These are phyloP conservation scores for Dusona sp. DNA, from an alignment of 2,888 invertebrate species.

Conservation along the genomic window DNA sequence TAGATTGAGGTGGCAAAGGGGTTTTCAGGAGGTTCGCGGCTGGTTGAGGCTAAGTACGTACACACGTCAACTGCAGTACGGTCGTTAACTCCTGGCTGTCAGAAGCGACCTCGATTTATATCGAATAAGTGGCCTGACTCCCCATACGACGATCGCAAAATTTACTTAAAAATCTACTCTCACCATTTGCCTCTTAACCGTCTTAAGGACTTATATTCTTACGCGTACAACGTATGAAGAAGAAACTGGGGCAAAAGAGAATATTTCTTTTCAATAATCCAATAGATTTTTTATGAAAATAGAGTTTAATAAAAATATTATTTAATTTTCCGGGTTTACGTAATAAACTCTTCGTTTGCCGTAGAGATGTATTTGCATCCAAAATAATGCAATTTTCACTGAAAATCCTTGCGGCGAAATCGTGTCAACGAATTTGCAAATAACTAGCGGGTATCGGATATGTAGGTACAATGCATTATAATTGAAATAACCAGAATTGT, in stretches of 20 bases:
- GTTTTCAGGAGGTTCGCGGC: conserved; percentile 44
- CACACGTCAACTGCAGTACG: conserved; percentile 71
- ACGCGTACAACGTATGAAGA: background rate
- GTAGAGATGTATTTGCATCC: background rate
- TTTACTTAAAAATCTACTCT: conserved; percentile 35
- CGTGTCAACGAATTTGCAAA: background rate
- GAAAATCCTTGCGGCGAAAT: background rate
- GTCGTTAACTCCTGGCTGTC: conserved; percentile 71
- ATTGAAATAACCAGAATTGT: conserved; percentile 2
- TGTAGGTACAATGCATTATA: background rate
- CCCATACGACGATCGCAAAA: conserved; percentile 40
- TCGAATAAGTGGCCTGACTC: conserved; percentile 59
- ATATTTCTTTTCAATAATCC: background rate
- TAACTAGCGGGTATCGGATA: background rate
- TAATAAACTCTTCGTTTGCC: background rate
- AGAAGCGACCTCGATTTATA: conserved; percentile 69
- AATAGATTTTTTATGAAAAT: background rate
- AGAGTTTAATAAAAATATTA: background rate
- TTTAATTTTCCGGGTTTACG: background rate
- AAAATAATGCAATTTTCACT: background rate
- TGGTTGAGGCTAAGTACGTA: conserved; percentile 69
- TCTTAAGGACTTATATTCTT: background rate
- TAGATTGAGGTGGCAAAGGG: conserved; percentile 39
- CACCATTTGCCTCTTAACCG: background rate
- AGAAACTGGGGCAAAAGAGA: background rate